Evolutionary conservation across 2,113 vertebrate species (phyloP).

Genomic region (Hypomesus transpacificus): DNA sequence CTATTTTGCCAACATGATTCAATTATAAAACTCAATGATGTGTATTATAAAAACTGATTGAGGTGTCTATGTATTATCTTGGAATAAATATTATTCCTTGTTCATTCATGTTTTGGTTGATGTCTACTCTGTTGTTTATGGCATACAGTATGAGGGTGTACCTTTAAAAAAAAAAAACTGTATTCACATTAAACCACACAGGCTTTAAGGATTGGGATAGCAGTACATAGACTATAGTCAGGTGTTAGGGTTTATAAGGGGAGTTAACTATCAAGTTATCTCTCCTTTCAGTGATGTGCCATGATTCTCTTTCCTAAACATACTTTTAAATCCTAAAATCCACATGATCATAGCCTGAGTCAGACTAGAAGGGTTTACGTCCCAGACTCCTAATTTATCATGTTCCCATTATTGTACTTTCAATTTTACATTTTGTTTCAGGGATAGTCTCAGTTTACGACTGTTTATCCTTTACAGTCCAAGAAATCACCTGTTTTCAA

Average conservation of each 20-base stretch:
- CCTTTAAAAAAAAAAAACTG: background rate
- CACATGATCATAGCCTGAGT: no score
- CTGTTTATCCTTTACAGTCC: background rate
- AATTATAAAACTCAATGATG: background rate
- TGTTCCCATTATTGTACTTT: background rate
- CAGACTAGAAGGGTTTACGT: no score
- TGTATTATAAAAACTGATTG: no score
- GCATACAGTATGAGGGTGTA: background rate
- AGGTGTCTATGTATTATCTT: constrained; percentile 10
- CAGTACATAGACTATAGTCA: no score
- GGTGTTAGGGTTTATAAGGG: no score
- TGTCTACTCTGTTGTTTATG: background rate
- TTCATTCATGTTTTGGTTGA: background rate
- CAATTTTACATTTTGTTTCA: background rate
- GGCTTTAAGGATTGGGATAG: no score
- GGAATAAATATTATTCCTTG: constrained; percentile 23
- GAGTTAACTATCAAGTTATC: no score
- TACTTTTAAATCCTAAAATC: no score
- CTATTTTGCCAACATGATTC: constrained; percentile 13
- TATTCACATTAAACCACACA: background rate
- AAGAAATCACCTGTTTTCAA: background rate
- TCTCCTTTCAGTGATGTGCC: no score
- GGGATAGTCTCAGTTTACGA: background rate
- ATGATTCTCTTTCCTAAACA: no score
- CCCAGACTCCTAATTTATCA: background rate